phyloP scores from a whole-genome alignment of 2,113 vertebrate genomes.

The Tyrannus savana region DNA sequence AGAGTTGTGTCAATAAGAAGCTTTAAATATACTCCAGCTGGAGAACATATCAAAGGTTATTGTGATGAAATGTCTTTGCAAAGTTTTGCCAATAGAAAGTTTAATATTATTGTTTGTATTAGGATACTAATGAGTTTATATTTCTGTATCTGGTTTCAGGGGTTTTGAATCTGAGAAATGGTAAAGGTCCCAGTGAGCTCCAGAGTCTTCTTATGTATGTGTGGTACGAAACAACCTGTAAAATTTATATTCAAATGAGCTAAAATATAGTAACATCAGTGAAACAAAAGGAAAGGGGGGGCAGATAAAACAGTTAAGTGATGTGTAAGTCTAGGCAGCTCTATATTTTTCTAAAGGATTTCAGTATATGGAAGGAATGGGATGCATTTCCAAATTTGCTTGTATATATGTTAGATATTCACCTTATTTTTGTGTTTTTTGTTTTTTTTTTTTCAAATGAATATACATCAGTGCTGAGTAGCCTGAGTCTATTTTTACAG shows the following conservation, averaged over 20 bases:
- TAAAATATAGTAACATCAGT: not conserved
- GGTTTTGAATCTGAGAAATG: conserved; percentile 27
- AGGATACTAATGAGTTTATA: not conserved
- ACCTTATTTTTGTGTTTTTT: not conserved
- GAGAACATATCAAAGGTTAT: conserved; percentile 53
- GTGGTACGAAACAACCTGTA: not conserved
- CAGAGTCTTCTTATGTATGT: not conserved
- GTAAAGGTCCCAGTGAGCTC: not conserved
- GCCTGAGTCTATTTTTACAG: not conserved
- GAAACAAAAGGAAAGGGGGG: not conserved
- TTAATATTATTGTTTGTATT: not conserved
- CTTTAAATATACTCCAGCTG: conserved; percentile 55
- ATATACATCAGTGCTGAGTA: not conserved
- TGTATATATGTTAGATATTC: not conserved
- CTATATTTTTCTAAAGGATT: not conserved
- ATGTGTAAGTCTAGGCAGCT: not conserved
- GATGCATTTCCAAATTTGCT: not conserved
- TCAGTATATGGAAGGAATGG: not conserved
- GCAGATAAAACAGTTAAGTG: not conserved
- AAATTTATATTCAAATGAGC: not conserved
- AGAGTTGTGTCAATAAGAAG: conserved; percentile 24
- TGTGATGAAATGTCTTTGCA: conserved; percentile 12
- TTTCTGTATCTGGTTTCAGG: conserved; percentile 15
- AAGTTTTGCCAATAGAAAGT: not conserved
- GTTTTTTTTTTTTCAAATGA: not conserved